Percentiles rank a stretch among this genome's conserved stretches.
Evolutionary conservation across 2,888 invertebrate genomes (phyloP).

Genomic region (Cybosia mesomella): DNA sequence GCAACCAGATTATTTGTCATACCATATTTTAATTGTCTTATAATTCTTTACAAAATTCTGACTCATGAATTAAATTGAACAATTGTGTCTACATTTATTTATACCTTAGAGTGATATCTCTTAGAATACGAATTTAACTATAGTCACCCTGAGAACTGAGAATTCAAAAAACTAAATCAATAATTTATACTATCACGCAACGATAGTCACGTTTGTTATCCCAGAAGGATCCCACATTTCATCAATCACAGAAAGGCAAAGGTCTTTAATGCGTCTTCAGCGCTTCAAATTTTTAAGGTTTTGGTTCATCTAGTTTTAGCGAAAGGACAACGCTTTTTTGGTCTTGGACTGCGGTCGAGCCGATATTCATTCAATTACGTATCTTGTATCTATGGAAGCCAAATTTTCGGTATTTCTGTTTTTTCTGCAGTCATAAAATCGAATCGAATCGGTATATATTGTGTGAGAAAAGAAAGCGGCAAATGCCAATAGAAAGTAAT

Average conservation of each 20-base stretch:
- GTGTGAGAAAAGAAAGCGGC: neutral
- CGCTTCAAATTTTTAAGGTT: too few relatives aligned
- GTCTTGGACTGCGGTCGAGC: too few relatives aligned
- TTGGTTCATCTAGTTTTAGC: too few relatives aligned
- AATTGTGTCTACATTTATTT: slow-evolving; percentile 7
- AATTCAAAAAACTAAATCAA: neutral
- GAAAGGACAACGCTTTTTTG: too few relatives aligned
- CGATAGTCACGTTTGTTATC: neutral
- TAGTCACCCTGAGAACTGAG: neutral
- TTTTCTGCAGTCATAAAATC: too few relatives aligned
- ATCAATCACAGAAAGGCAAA: neutral
- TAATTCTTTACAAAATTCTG: slow-evolving; percentile 6
- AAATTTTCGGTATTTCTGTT: too few relatives aligned
- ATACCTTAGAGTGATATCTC: neutral
- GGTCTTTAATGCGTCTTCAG: too few relatives aligned
- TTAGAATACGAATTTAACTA: neutral
- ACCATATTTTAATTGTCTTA: neutral
- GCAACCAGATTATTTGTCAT: slow-evolving; percentile 8
- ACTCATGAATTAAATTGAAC: slow-evolving; percentile 7
- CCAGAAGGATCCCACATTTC: neutral
- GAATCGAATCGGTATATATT: neutral
- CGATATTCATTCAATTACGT: too few relatives aligned
- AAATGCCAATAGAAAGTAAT: slow-evolving; percentile 22
- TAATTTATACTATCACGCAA: neutral
- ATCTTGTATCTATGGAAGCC: neutral